These are phyloP conservation scores for Anaspis maculata DNA, from an alignment of 2,888 invertebrate species.

Conservation along the genomic window DNA sequence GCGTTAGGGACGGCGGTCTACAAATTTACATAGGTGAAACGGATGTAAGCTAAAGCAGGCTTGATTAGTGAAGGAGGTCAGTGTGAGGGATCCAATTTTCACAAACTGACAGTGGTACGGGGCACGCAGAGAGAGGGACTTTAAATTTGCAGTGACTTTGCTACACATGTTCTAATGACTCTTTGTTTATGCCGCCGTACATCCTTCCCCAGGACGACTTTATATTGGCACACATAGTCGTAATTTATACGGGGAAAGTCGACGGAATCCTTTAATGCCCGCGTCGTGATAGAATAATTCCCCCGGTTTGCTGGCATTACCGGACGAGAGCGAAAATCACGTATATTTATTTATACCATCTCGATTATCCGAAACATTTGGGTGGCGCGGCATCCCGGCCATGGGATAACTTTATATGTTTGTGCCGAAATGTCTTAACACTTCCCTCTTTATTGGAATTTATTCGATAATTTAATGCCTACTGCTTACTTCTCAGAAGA, in stretches of 20 bases:
- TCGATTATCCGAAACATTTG: conserved; percentile 13
- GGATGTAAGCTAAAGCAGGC: conserved; percentile 5
- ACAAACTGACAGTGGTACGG: too few relatives aligned
- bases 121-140: conserved; percentile 10
- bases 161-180: conserved; percentile 12
- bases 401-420: conserved; percentile 14
- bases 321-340: conserved; percentile 8
- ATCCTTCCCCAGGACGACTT: conserved; percentile 11
- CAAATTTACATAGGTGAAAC: conserved; percentile 6
- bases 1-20: not conserved
- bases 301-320: too few relatives aligned
- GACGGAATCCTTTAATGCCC: conserved; percentile 8
- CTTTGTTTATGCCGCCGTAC: conserved; percentile 14
- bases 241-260: conserved; percentile 10
- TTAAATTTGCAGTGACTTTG: conserved; percentile 10
- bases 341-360: conserved; percentile 11
- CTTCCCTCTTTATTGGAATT: conserved; percentile 16
- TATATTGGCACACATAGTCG: conserved; percentile 9
- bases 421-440: conserved; percentile 15
- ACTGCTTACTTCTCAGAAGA: conserved; percentile 7
- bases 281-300: conserved; percentile 9
- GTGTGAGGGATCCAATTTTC: conserved; percentile 10
- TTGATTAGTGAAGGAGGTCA: conserved; percentile 13
- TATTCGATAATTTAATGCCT: conserved; percentile 15
- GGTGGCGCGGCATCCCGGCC: conserved; percentile 5